Conservation (phyloP, 2,113 vertebrate species). For the Hystrix cristata region DNA sequence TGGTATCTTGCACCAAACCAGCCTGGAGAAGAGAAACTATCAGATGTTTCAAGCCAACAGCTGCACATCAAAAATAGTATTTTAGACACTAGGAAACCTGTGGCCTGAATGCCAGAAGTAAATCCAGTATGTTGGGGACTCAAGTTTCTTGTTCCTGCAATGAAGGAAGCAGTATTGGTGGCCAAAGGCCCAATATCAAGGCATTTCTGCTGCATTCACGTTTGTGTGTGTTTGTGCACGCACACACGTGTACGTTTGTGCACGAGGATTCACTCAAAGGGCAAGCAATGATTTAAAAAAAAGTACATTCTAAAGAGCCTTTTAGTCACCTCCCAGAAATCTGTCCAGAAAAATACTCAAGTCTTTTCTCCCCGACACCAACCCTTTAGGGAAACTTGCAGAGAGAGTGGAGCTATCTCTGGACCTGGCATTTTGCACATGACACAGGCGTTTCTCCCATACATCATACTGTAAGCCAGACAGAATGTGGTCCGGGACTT, state of each 20-base stretch:
- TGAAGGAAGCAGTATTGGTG: background rate
- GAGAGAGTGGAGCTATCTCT: background rate
- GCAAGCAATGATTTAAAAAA: background rate
- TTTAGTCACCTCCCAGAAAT: background rate
- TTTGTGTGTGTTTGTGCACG: background rate
- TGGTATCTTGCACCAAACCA: constrained; percentile 39
- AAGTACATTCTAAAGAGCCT: background rate
- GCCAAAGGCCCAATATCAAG: background rate
- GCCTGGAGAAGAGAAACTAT: constrained; percentile 78
- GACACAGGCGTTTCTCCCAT: fast-evolving
- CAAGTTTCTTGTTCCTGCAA: background rate
- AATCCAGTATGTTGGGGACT: background rate
- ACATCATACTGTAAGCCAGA: background rate
- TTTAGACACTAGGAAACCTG: constrained; percentile 2
- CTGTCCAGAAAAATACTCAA: fast-evolving
- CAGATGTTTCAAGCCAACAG: constrained; percentile 75
- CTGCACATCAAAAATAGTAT: constrained; percentile 74
- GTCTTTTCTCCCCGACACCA: background rate
- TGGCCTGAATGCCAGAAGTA: background rate
- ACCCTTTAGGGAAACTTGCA: background rate
- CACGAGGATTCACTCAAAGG: background rate
- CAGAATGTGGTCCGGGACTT: background rate
- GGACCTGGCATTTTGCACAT: no score
- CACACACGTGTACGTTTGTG: background rate
- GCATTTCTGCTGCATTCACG: background rate